phyloP scores from a whole-genome alignment of 2,888 invertebrate species.

The Drosophila quinaria region DNA sequence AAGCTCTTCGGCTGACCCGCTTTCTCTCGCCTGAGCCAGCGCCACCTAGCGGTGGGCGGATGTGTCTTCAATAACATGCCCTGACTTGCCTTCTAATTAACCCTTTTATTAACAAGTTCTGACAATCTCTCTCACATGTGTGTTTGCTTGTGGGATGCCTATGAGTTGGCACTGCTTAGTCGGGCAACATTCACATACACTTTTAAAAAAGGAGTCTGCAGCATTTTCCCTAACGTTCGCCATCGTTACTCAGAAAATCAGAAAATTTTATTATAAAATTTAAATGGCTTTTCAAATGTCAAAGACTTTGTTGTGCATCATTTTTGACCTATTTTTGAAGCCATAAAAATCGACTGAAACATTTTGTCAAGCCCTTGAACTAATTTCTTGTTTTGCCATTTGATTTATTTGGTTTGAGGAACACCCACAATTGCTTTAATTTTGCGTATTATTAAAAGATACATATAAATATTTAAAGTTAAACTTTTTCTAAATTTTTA shows the following conservation, averaged over 20 bases:
- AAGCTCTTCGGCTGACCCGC: slow-evolving; percentile 40
- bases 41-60: background rate
- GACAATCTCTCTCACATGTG: slow-evolving; percentile 18
- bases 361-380: no score
- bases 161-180: slow-evolving; percentile 18
- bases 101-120: slow-evolving; percentile 65
- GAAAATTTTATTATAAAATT: no score
- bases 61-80: slow-evolving; percentile 29
- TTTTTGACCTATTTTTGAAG: no score
- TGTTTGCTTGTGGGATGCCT: background rate
- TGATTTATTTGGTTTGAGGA: no score
- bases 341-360: no score
- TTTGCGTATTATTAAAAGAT: no score
- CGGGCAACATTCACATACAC: slow-evolving; percentile 6
- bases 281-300: no score
- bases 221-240: background rate
- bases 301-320: no score
- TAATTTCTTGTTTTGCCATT: no score
- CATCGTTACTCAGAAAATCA: background rate
- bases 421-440: no score
- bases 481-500: no score
- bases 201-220: background rate
- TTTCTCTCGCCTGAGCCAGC: slow-evolving; percentile 18
- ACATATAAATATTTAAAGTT: no score
- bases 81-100: slow-evolving; percentile 67